Conservation (phyloP, 1,140 invertebrate genomes). For the Chlorops oryzae region DNA sequence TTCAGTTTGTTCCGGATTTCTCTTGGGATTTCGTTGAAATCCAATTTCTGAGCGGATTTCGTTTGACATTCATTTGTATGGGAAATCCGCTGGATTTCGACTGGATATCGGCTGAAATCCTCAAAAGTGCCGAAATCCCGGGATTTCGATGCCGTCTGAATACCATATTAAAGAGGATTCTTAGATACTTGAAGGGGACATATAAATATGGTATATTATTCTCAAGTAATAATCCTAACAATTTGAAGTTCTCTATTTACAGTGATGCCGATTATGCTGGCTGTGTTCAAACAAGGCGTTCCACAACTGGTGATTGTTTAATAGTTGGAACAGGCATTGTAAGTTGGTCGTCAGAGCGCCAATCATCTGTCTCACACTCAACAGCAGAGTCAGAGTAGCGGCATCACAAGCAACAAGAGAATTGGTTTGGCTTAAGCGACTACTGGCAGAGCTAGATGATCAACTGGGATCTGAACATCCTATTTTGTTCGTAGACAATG, state of each 20-base stretch:
- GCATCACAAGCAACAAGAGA: slow-evolving; percentile 28
- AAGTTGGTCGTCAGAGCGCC: slow-evolving; percentile 37
- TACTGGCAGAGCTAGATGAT: too few species aligned
- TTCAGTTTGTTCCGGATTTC: too few species aligned
- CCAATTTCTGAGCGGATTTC: too few species aligned
- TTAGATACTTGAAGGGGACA: neutral
- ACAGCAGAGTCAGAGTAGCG: slow-evolving; percentile 32
- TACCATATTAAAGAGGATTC: neutral
- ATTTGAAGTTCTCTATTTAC: slow-evolving; percentile 16
- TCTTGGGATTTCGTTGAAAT: too few species aligned
- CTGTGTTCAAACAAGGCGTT: slow-evolving; percentile 33
- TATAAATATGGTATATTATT: too few species aligned
- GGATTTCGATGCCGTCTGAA: too few species aligned
- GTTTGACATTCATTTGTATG: too few species aligned
- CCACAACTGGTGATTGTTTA: slow-evolving; percentile 35
- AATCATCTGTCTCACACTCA: slow-evolving; percentile 33
- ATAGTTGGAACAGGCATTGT: too few species aligned
- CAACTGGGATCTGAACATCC: slow-evolving; percentile 19
- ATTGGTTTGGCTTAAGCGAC: slow-evolving; percentile 4
- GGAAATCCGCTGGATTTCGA: too few species aligned
- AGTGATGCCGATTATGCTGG: too few species aligned
- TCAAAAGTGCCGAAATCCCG: too few species aligned
- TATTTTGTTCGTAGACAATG: slow-evolving; percentile 17
- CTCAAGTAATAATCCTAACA: slow-evolving; percentile 17
- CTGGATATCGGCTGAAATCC: too few species aligned